phyloP scores from a whole-genome alignment of 1,140 invertebrate species.

The Heliconius hermathena region DNA sequence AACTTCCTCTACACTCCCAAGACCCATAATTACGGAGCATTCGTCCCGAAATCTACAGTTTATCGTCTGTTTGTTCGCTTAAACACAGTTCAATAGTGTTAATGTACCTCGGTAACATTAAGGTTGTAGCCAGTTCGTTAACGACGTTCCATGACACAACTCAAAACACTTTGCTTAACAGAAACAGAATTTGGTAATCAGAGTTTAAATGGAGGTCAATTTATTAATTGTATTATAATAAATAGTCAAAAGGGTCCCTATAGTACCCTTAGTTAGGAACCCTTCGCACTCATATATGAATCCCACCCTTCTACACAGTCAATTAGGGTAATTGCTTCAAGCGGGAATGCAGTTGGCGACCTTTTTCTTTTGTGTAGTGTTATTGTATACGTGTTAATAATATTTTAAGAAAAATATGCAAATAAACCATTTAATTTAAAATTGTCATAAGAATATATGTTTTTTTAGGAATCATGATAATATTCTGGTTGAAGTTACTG shows the following conservation, averaged over 20 bases:
- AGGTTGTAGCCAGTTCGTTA: constrained; percentile 1
- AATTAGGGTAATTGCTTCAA: constrained; percentile 1
- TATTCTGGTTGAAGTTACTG: too few species aligned
- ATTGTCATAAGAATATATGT: too few species aligned
- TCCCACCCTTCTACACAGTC: not conserved
- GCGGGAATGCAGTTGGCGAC: not conserved
- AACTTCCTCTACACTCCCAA: not conserved
- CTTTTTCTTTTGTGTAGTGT: not conserved
- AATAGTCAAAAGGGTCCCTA: not conserved
- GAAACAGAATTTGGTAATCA: not conserved
- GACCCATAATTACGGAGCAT: not conserved
- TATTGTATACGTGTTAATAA: not conserved
- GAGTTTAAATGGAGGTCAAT: constrained; percentile 7
- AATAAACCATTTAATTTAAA: too few species aligned
- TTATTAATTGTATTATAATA: constrained; percentile 8
- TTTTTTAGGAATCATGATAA: too few species aligned
- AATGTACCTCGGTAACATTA: constrained; percentile 5
- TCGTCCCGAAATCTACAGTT: not conserved
- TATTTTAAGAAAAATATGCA: too few species aligned
- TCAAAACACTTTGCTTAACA: not conserved
- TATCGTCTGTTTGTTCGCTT: constrained; percentile 1
- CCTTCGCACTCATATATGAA: not conserved
- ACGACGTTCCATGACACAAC: not conserved
- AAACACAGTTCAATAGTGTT: constrained; percentile 2
- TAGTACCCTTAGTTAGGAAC: not conserved